Base-by-base conservation (phyloP, 1,140 invertebrate genomes). In the Nixonia krombeini region DNA sequence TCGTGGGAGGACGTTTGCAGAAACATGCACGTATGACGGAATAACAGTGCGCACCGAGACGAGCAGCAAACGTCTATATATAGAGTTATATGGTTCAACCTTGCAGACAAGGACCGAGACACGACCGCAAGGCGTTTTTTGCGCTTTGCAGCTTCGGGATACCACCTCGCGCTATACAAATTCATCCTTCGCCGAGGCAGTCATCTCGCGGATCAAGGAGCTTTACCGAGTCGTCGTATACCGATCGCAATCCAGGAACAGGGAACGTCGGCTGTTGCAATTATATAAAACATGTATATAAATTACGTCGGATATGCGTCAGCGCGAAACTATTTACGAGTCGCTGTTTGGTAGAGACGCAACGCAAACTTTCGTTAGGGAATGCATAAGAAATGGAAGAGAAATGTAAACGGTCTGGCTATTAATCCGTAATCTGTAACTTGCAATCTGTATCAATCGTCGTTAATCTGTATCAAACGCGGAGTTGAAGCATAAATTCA, bases 101-200 rank as follows among this genome's bases (percentile, higher is more conserved):
- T 71, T 67, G 68, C 49, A 21, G 35, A 52, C 68, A 71, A 71
- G 62, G 68, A 53, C 53, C 40, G 38, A 50, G 38, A 35, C 42
- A 37, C 38, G 61, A 46, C 53, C 49, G 46, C 46, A 56, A 63
- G 37, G 37, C 59, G 47, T 50, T 25, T 45, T 45, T 50, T 50
- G 38, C 45, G 56, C 52, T 53, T 57, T 15, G 25, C 52, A 38
- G 26, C 44, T 55, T 50, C 29, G 46, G 25, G 47, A 57, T 52
- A 40, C 46, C 26, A 47, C 28, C 47, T 21, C n/a, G 44, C 35
- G 29, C 29, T 44, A 23, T 53, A 47, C 40, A 55, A 58, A 53
- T 59, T 55, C 56, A 66, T 66, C 56, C 63, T 66, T 66, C 44
- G 55, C 35, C 44, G 50, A 58, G 58, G 47, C 62, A 40, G 44